Base-by-base conservation (phyloP, 2,113 vertebrate species). In the Phalacrocorax carbo region DNA sequence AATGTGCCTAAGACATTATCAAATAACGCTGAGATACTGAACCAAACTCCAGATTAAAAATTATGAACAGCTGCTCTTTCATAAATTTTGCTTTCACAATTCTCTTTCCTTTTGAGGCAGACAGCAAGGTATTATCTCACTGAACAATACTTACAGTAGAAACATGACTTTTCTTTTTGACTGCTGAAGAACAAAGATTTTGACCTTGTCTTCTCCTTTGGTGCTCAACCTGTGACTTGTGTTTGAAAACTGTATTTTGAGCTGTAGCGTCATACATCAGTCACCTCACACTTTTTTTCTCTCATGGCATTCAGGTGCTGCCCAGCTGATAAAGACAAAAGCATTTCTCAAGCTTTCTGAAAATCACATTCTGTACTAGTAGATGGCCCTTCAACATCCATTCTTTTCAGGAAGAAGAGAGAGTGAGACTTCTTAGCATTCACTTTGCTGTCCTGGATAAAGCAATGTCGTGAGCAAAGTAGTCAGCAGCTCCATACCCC, bases 261-360 rank as follows among this genome's bases (percentile, higher is more conserved):
- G 32, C 20, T 11, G 15, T 0, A 25, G 14, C 2, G 10, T 61
- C 61, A 13, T n/a, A 25, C 25, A 57, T 13, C 7, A 0, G 19
- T 52, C 51, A 46, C 51, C 57, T 75, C 54, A 30, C 42, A 12
- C 22, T 40, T 60, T 58, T 11, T 46, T 46, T 26, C 76, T 60
- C 34, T 62, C n/a, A 11, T 10, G 36, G 64, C 25, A 60, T 40
- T 36, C 48, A 11, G 51, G 46, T 22, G 19, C 49, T 44, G 32
- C 57, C 36, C 71, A 82, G 55, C 9, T 30, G 49, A 64, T 29
- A 13, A 34, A 64, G 40, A 57, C 7, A 62, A 76, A 76, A 54
- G n/a, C 26, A 70, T 34, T 82, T 57, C 48, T 76, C 21, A 44
- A 49, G 18, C 12, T 64, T 32, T 81, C 36, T 62, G 48, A 69